A percentile compares a stretch with the other conserved stretches of the same genome.
These are phyloP conservation scores for Phylloscopus collybita DNA, from an alignment of 2,797 vertebrate species.

Conservation along the genomic window DNA sequence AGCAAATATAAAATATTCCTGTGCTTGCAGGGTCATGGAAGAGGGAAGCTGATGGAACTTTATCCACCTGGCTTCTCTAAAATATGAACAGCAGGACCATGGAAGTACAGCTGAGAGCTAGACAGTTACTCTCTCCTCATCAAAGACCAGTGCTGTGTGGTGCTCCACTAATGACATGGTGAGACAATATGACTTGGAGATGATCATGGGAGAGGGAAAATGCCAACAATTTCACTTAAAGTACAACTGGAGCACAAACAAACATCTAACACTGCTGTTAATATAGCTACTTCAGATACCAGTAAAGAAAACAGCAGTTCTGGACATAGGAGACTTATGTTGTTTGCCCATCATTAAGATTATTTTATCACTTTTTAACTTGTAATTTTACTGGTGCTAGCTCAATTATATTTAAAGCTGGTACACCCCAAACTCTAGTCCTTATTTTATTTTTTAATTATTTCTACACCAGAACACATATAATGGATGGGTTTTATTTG, in stretches of 20 bases:
- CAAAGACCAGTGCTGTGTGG: not conserved
- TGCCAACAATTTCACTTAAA: not conserved
- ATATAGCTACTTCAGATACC: not conserved
- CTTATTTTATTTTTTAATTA: not conserved
- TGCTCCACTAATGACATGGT: rapidly evolving
- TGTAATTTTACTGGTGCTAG: not conserved
- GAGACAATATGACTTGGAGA: not conserved
- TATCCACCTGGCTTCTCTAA: not conserved
- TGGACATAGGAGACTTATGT: not conserved
- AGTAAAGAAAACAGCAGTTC: not conserved
- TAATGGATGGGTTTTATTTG: not conserved
- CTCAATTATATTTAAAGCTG: not conserved
- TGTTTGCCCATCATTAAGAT: not conserved
- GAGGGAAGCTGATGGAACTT: not conserved
- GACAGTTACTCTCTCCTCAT: not conserved
- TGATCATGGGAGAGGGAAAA: not conserved
- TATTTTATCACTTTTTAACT: not conserved
- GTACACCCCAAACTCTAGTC: not conserved
- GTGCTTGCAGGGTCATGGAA: not conserved
- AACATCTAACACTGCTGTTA: not conserved
- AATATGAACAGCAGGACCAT: not conserved
- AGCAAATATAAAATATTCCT: not conserved
- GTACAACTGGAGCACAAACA: not conserved
- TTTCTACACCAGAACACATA: not conserved
- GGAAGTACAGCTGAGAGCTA: not conserved